Conservation (phyloP, 2,113 vertebrate species). For the Etheostoma spectabile region DNA sequence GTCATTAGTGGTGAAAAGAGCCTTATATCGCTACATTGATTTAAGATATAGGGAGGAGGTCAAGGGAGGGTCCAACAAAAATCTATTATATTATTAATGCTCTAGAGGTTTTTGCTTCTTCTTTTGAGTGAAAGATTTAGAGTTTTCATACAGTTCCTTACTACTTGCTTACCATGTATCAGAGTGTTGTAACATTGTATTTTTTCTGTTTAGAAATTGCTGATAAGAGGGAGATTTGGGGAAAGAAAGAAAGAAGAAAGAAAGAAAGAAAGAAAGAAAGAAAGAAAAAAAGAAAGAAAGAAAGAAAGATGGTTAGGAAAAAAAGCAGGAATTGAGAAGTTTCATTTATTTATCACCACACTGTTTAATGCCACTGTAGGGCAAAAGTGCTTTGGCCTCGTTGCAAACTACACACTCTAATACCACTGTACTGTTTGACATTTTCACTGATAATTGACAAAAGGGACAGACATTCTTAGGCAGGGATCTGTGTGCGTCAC, state of each 20-base stretch:
- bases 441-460: conserved; percentile 47
- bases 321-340: not conserved
- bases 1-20: too few species aligned
- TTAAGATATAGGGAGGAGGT: not conserved
- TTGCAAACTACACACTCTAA: not conserved
- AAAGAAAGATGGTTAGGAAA: not conserved
- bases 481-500: conserved; percentile 30
- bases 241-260: conserved; percentile 13
- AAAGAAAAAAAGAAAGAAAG: conserved; percentile 6
- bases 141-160: not conserved
- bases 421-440: conserved; percentile 32
- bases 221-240: too few species aligned
- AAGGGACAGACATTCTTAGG: conserved; percentile 13
- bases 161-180: not conserved
- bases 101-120: too few species aligned
- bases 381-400: not conserved
- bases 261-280: conserved; percentile 4
- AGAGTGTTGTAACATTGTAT: not conserved
- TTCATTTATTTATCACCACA: too few species aligned
- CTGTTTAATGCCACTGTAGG: not conserved
- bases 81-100: too few species aligned
- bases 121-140: too few species aligned
- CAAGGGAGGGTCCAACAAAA: not conserved
- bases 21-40: not conserved
- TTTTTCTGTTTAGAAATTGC: too few species aligned